A percentile compares a stretch with the other conserved stretches of the same genome.
These are phyloP conservation scores for Myiotriccus ornatus DNA, from an alignment of 2,797 vertebrate genomes.

Conservation along the genomic window DNA sequence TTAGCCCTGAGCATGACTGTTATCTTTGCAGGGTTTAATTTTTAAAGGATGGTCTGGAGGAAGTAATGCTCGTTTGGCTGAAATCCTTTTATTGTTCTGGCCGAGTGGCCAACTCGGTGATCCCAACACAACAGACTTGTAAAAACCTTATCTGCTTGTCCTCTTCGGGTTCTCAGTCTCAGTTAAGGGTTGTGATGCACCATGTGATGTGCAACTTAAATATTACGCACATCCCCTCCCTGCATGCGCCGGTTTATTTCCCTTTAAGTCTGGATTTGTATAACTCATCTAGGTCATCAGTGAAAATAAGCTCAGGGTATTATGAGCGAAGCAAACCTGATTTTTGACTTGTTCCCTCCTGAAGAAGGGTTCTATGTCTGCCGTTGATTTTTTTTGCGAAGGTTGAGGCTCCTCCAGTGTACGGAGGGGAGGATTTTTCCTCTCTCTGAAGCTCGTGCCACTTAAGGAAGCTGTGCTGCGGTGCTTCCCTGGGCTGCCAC, in stretches of 20 bases:
- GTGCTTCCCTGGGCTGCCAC: neutral
- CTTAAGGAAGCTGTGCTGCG: fast-evolving
- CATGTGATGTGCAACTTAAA: neutral
- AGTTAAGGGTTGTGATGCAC: neutral
- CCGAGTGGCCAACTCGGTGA: neutral
- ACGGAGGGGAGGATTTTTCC: neutral
- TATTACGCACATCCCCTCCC: neutral
- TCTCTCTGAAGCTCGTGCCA: neutral
- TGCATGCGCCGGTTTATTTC: neutral
- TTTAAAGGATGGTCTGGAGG: conserved; percentile 29
- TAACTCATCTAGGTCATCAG: neutral
- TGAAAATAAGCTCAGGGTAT: neutral
- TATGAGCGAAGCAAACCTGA: neutral
- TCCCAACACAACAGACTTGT: neutral
- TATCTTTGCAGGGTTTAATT: conserved; percentile 47
- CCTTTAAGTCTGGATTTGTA: neutral
- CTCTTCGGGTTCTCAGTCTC: neutral
- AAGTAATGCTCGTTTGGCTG: conserved; percentile 50
- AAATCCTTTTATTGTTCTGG: conserved; percentile 53
- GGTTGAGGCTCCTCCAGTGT: neutral
- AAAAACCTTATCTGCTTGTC: neutral
- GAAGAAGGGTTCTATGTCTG: neutral
- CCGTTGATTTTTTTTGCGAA: neutral
- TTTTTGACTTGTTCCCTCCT: neutral
- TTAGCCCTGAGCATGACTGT: conserved; percentile 17